Evolutionary conservation across 2,797 vertebrate genomes (phyloP).

Genomic region (Tapirus indicus): DNA sequence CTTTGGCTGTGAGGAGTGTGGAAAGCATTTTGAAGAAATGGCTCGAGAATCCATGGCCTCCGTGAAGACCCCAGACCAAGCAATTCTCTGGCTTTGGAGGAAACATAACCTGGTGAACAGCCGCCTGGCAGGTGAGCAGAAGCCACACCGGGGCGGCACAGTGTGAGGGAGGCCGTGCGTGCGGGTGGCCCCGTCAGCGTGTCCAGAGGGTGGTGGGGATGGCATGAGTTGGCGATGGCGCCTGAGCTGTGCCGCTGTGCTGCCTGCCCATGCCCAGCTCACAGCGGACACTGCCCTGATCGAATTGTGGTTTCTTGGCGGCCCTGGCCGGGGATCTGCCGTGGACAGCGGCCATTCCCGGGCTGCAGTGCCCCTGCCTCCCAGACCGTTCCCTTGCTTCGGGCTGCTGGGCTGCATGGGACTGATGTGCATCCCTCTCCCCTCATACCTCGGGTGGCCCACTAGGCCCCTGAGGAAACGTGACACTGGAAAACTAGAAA

Average conservation of each 20-base stretch:
- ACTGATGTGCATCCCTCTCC: fast-evolving
- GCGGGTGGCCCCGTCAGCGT: neutral
- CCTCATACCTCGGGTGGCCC: fast-evolving
- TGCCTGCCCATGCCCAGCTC: neutral
- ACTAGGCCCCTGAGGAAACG: fast-evolving
- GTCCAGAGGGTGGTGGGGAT: fast-evolving
- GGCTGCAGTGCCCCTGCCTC: neutral
- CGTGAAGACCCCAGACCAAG: slow-evolving; percentile 89
- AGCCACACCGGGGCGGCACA: neutral
- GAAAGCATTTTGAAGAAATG: slow-evolving; percentile 94
- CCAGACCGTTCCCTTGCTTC: fast-evolving
- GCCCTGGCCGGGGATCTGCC: neutral
- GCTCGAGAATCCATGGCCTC: slow-evolving; percentile 89
- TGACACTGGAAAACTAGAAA: too few relatives aligned
- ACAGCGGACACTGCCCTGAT: neutral
- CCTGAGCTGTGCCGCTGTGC: fast-evolving
- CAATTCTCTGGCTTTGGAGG: slow-evolving; percentile 96
- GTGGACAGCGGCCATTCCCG: fast-evolving
- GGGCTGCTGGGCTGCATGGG: fast-evolving
- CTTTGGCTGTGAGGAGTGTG: slow-evolving; percentile 95
- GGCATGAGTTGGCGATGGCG: fast-evolving
- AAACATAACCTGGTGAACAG: slow-evolving; percentile 95
- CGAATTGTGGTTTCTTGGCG: neutral
- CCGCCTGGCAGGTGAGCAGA: slow-evolving; percentile 92
- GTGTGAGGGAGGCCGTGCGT: neutral